Evolutionary conservation across 2,888 invertebrate genomes (phyloP), one percentile per base, ranked within the genome.

Genomic region (Athetis lepigone): DNA sequence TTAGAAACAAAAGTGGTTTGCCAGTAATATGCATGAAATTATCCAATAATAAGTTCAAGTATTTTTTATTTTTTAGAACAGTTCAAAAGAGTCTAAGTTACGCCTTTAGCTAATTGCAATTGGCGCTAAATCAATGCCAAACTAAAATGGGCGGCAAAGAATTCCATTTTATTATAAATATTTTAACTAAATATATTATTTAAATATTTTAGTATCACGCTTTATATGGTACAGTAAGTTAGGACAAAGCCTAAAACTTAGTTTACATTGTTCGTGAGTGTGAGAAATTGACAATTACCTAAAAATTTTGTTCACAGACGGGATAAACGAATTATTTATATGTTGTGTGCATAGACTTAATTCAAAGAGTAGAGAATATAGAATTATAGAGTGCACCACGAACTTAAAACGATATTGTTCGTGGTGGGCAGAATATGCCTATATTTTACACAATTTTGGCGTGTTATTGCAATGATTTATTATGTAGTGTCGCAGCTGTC

Each of bases 281-380:
- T 55, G 80, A 80, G 80, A 79, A 74, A 80, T 79, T 79, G 77
- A 74, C 70, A 45, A 54, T 37, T 42, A 46, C 25, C 11, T 25
- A 21, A 25, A 37, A 45, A 52, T 33, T n/a, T 42, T 27, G 43
- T 11, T 33, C 33, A 13, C 13, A 52, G 37, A 37, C 40, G 13
- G 29, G 37, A 47, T 56, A 50, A 29, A 37, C 0, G 25, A 27
- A 47, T 16, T 19, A 59, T 16, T 54, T 51, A 37, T 42, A 49
- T 5, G 13, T 27, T 43, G 57, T 61, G 50, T 54, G 56, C 25
- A 18, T 52, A 54, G 61, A 37, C 7, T 54, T 19, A 18, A 33
- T 18, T 27, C 33, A 3, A 40, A 27, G 18, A 27, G n/a, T 37
- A 45, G 23, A 63, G 8, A 13, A 13, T 21, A 47, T 13, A 27